phyloP scores from a whole-genome alignment of 2,113 vertebrate genomes.

The Eupsittula cactorum region DNA sequence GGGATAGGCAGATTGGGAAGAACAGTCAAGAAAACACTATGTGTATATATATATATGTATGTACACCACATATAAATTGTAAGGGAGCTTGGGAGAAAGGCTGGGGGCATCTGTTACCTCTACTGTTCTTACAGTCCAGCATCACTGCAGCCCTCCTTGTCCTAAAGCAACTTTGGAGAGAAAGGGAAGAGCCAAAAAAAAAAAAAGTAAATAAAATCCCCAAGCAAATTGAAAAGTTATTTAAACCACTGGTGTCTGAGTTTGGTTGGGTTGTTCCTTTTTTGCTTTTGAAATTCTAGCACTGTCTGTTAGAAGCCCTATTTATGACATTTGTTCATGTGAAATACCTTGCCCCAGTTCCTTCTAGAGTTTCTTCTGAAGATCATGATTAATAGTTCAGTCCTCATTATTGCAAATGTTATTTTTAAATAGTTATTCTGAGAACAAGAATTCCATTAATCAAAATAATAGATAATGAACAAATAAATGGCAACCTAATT shows the following conservation, averaged over 20 bases:
- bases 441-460: constrained; percentile 83
- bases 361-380: constrained; percentile 56
- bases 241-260: neutral
- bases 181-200: neutral
- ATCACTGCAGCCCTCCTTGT: neutral
- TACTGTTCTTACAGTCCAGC: neutral
- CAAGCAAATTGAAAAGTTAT: neutral
- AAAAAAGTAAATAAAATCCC: neutral
- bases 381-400: constrained; percentile 71
- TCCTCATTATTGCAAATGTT: constrained; percentile 73
- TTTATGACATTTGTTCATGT: constrained; percentile 50
- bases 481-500: constrained; percentile 84
- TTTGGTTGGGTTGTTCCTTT: neutral
- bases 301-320: constrained; percentile 12
- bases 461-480: constrained; percentile 86
- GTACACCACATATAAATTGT: neutral
- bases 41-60: neutral
- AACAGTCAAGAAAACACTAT: neutral
- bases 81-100: neutral
- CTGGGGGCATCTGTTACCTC: neutral
- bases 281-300: neutral
- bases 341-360: constrained; percentile 23
- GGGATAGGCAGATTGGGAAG: neutral
- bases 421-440: constrained; percentile 72
- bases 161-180: neutral